Evolutionary conservation across 2,797 vertebrate species (phyloP).

Genomic region (Enteromius treurensis): DNA sequence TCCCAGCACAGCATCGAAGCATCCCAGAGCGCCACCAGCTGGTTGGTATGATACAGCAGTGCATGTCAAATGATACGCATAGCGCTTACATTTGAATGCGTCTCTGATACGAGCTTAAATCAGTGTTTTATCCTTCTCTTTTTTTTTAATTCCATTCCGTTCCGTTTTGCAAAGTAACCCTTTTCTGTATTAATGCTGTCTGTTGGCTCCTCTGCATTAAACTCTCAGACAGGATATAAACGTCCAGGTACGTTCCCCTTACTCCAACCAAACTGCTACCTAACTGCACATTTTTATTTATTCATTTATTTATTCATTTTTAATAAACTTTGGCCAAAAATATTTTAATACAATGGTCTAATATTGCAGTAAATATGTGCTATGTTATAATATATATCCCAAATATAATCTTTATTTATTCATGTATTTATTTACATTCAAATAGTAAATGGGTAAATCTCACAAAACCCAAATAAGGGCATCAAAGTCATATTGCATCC

Average conservation of each 20-base stretch:
- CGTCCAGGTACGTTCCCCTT: slow-evolving; percentile 30
- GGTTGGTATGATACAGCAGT: slow-evolving; percentile 14
- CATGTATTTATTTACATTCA: neutral
- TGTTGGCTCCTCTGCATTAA: slow-evolving; percentile 11
- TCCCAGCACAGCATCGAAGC: neutral
- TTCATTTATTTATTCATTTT: neutral
- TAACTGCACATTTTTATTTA: neutral
- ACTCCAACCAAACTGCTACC: neutral
- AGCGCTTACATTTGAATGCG: slow-evolving; percentile 17
- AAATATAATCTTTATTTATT: neutral
- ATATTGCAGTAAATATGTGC: neutral
- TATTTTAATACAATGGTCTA: neutral
- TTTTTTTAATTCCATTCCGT: neutral
- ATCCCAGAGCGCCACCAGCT: neutral
- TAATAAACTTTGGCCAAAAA: neutral
- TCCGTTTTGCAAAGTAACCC: slow-evolving; percentile 13
- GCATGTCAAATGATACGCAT: neutral
- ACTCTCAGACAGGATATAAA: slow-evolving; percentile 45
- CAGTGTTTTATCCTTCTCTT: neutral
- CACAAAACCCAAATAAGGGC: neutral
- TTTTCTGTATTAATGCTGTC: slow-evolving; percentile 29
- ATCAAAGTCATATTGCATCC: too few relatives aligned
- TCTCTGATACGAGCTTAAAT: neutral
- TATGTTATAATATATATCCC: neutral
- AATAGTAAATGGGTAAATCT: neutral